A percentile compares a stretch with the other conserved stretches of the same genome.
Evolutionary conservation across 1,140 invertebrate species (phyloP).

Genomic region (Drosophila ogumai): DNA sequence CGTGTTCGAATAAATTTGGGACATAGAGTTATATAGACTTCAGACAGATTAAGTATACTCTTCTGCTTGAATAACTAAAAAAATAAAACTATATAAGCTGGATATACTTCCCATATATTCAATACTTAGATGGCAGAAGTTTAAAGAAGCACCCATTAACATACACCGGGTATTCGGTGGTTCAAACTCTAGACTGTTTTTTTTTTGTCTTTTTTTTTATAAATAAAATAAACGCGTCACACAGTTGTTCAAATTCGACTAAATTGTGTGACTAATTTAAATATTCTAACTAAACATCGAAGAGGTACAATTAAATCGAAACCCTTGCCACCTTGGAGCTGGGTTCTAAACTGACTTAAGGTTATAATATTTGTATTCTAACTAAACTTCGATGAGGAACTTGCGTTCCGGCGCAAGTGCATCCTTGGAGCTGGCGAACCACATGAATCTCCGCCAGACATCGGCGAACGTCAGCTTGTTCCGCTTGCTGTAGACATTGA

Average conservation of each 20-base stretch:
- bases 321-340: not conserved
- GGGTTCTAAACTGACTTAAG: not conserved
- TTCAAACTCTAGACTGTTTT: too few species aligned
- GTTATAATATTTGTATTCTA: conserved; percentile 23
- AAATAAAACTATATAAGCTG: not conserved
- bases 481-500: conserved; percentile 95
- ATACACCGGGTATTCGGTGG: not conserved
- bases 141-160: not conserved
- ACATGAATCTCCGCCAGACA: conserved; percentile 53
- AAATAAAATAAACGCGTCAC: conserved; percentile 22
- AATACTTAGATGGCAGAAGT: not conserved
- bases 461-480: conserved; percentile 84
- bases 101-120: not conserved
- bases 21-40: not conserved
- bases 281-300: not conserved
- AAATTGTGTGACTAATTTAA: conserved; percentile 1
- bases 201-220: not conserved
- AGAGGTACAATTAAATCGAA: too few species aligned
- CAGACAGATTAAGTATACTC: too few species aligned
- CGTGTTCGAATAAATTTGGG: not conserved
- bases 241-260: conserved; percentile 47
- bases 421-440: conserved; percentile 26
- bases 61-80: not conserved
- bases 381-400: conserved; percentile 77
- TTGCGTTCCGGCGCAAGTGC: conserved; percentile 56